These are phyloP conservation scores for Geothlypis trichas DNA, from an alignment of 2,113 vertebrate genomes.

Conservation along the genomic window DNA sequence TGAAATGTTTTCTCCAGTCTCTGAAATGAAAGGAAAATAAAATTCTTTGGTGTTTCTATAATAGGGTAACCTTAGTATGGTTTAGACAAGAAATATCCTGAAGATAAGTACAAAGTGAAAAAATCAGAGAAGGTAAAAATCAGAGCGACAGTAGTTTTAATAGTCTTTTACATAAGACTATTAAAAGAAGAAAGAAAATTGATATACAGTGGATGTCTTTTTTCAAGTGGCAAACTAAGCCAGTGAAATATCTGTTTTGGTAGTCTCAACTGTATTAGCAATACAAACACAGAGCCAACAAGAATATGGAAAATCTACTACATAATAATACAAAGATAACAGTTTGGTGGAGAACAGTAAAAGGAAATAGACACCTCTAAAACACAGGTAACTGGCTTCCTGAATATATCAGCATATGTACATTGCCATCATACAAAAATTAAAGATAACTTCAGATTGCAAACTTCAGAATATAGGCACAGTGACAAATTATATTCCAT, in stretches of 20 bases:
- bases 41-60: background rate
- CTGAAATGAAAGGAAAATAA: background rate
- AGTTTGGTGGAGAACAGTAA: background rate
- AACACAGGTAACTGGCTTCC: background rate
- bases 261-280: background rate
- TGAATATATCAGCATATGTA: background rate
- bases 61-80: background rate
- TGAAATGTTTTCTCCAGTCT: background rate
- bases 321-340: background rate
- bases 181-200: background rate
- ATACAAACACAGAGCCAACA: background rate
- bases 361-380: background rate
- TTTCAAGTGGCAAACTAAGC: background rate
- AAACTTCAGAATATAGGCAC: background rate
- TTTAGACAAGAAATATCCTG: background rate
- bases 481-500: background rate
- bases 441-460: background rate
- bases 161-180: background rate
- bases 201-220: accelerated
- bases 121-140: background rate
- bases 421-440: background rate
- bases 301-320: background rate
- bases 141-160: background rate
- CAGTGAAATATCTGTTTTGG: background rate
- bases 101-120: background rate